Evolutionary conservation across 2,113 vertebrate species (phyloP).

Genomic region (Eleginops maclovinus): DNA sequence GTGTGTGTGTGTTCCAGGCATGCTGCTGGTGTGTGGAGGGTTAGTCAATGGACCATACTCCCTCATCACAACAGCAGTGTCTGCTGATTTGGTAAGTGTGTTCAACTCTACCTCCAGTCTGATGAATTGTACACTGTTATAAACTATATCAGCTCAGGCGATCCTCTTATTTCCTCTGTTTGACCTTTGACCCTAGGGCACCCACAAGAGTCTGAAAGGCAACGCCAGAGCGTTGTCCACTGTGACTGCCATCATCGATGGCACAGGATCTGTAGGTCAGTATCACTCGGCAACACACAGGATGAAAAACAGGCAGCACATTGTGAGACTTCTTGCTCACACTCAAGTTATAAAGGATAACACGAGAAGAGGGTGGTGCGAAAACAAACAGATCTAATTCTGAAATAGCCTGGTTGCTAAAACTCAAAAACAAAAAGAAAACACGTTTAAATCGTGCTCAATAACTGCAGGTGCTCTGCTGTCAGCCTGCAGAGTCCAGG

Average conservation of each 20-base stretch:
- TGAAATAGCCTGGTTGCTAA: too few species aligned
- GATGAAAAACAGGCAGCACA: neutral
- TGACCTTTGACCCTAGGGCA: slow-evolving; percentile 84
- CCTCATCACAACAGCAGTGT: slow-evolving; percentile 96
- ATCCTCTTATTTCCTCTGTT: neutral
- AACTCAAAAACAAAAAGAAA: too few species aligned
- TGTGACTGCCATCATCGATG: slow-evolving; percentile 95
- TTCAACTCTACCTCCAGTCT: neutral
- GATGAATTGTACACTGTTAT: too few species aligned
- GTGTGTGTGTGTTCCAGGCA: slow-evolving; percentile 76
- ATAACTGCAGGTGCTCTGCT: too few species aligned
- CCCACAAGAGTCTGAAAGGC: slow-evolving; percentile 92
- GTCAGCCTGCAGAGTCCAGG: too few species aligned
- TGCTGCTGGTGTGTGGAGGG: slow-evolving; percentile 91
- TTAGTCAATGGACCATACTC: slow-evolving; percentile 95
- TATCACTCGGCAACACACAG: neutral
- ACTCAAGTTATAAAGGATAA: too few species aligned
- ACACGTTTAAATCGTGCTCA: too few species aligned
- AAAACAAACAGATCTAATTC: too few species aligned
- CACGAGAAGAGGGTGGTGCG: too few species aligned
- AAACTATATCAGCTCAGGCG: neutral
- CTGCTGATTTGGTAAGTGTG: slow-evolving; percentile 91
- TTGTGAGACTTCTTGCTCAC: too few species aligned
- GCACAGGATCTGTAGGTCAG: slow-evolving; percentile 90
- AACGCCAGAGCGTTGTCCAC: slow-evolving; percentile 94